Evolutionary conservation across 1,140 invertebrate genomes (phyloP), one percentile per base, ranked within the genome.

Genomic region (Drosophila paulistorum): DNA sequence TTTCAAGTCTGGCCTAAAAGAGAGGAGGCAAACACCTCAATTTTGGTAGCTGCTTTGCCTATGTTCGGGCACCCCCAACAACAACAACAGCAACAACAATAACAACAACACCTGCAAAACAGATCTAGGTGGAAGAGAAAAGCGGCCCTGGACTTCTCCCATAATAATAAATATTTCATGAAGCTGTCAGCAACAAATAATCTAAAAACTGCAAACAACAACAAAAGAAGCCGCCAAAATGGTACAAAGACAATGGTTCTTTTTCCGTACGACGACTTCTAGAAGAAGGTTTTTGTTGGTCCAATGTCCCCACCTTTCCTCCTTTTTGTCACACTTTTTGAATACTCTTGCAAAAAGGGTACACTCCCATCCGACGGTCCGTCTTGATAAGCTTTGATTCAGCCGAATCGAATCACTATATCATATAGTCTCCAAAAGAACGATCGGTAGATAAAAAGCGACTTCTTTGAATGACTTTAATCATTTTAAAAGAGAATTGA

Each of bases 151-250:
- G 68, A 73, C 45, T 51, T 51, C 45, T 51, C 45, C 79, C 79
- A 87, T 87, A 89, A 87, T 87, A 90, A 89, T 89, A 89, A 89
- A 89, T 89, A 90, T 89, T 89, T 89, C 84, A 89, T 89, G 84
- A 89, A 89, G 84, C 84, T 89, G 84, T 89, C 84, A 89, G 84
- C 85, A 89, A 89, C 84, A 89, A 89, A 89, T 89, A 89, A 89
- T 87, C 84, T 89, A 87, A 85, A 77, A 85, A 87, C 83, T 85
- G 82, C 74, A 68, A 65, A 68, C 65, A 68, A 58, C 83, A 65
- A 87, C 79, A 87, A 87, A 89, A 73, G 80, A 72, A 87, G 84
- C 76, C 79, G 84, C 79, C 79, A 74, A 48, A 41, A 35, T 51
- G 42, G 45, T 54, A 23, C 11, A 61, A 42, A 62, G 13, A 26